These are phyloP conservation scores for Panagrolaimus sp. DNA, from an alignment of 1,140 invertebrate genomes.

Conservation along the genomic window DNA sequence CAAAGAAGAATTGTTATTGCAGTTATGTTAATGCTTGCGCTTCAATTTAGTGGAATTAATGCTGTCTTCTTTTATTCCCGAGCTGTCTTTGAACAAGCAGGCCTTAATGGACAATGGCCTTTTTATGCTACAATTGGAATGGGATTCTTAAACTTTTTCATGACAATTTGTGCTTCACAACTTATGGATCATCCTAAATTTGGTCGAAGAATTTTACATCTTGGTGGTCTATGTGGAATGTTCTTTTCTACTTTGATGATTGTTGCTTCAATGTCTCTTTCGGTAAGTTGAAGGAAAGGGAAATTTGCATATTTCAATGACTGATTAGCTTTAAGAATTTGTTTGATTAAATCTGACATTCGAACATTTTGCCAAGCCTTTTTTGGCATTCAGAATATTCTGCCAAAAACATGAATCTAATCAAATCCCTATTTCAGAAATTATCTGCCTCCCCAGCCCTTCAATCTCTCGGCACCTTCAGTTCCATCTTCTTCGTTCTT, in stretches of 20 bases:
- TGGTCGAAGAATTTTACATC: neutral
- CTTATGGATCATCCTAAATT: slow-evolving; percentile 67
- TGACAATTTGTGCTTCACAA: slow-evolving; percentile 75
- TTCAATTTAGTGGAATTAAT: slow-evolving; percentile 83
- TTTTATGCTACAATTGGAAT: slow-evolving; percentile 63
- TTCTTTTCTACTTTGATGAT: neutral
- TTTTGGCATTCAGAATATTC: no score
- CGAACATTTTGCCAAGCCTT: no score
- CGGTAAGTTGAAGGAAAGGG: neutral
- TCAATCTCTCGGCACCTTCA: slow-evolving; percentile 22
- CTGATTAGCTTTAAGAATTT: no score
- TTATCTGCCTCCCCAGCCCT: neutral
- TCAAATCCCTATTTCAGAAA: neutral
- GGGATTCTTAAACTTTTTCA: slow-evolving; percentile 76
- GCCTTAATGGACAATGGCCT: slow-evolving; percentile 13
- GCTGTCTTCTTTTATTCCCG: slow-evolving; percentile 64
- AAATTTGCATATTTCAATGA: neutral
- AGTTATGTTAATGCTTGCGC: slow-evolving; percentile 82
- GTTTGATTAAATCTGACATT: no score
- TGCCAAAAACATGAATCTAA: no score
- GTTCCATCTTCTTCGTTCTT: slow-evolving; percentile 38
- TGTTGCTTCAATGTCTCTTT: slow-evolving; percentile 2
- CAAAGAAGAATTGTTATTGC: slow-evolving; percentile 17
- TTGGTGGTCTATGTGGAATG: slow-evolving; percentile 11
- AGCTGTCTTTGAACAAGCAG: slow-evolving; percentile 16